phyloP scores from a whole-genome alignment of 1,140 invertebrate genomes.

The Hestina assimilis region DNA sequence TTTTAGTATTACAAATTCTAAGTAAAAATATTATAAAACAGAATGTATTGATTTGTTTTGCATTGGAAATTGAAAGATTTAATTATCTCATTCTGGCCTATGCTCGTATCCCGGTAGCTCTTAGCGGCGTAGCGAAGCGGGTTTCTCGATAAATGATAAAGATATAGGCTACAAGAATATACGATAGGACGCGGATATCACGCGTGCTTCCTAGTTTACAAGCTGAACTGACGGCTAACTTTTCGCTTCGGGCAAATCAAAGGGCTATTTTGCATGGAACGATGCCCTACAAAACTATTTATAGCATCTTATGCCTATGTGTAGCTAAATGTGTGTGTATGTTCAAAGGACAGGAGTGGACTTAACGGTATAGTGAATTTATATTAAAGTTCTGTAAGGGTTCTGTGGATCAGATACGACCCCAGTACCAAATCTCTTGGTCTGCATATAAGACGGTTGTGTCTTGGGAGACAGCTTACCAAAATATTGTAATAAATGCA shows the following conservation, averaged over 20 bases:
- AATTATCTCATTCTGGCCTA: neutral
- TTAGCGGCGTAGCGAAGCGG: slow-evolving; percentile 11
- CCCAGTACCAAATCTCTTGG: too few relatives aligned
- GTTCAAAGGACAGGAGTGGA: too few relatives aligned
- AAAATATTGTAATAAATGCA: too few relatives aligned
- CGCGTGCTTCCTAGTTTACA: slow-evolving; percentile 18
- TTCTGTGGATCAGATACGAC: too few relatives aligned
- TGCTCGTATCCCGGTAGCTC: slow-evolving; percentile 1
- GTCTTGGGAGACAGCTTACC: too few relatives aligned
- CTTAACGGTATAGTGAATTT: too few relatives aligned
- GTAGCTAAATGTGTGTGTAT: too few relatives aligned
- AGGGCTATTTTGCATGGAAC: slow-evolving; percentile 10
- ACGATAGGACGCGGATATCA: slow-evolving; percentile 11
- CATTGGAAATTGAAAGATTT: neutral
- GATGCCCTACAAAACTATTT: neutral
- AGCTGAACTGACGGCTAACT: slow-evolving; percentile 9
- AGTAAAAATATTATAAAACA: too few relatives aligned
- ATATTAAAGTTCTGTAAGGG: too few relatives aligned
- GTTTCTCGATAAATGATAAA: slow-evolving; percentile 47
- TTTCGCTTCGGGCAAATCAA: slow-evolving; percentile 20
- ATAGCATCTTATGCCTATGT: neutral
- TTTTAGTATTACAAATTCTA: too few relatives aligned
- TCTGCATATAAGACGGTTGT: too few relatives aligned
- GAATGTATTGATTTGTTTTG: too few relatives aligned
- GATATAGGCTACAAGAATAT: slow-evolving; percentile 3